Evolutionary conservation across 1,140 invertebrate genomes (phyloP).

Genomic region (Phenacoccus solenopsis): DNA sequence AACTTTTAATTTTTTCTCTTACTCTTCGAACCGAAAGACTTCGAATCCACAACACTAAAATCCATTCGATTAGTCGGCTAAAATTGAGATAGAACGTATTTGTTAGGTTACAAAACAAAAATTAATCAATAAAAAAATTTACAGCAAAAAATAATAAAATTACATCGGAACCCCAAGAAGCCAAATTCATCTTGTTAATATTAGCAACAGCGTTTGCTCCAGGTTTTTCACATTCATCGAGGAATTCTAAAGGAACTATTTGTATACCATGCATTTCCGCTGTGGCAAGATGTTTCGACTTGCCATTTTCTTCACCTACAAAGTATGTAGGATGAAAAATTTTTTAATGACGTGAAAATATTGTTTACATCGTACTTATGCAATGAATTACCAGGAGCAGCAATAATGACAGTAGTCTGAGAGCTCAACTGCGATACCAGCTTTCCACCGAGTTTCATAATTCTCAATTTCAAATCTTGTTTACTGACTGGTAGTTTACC

Average conservation of each 20-base stretch:
- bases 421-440: conserved; percentile 50
- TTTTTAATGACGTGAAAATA: too few relatives aligned
- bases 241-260: conserved; percentile 62
- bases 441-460: conserved; percentile 61
- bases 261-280: conserved; percentile 58
- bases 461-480: conserved; percentile 50
- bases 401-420: conserved; percentile 60
- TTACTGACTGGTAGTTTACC: conserved; percentile 46
- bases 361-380: too few relatives aligned
- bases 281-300: conserved; percentile 45
- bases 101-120: background rate
- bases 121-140: background rate
- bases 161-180: conserved; percentile 40
- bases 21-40: background rate
- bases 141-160: conserved; percentile 23
- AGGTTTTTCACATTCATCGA: conserved; percentile 41
- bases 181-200: conserved; percentile 36
- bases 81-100: too few relatives aligned
- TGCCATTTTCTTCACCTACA: conserved; percentile 29
- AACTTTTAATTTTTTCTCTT: conserved; percentile 21
- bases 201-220: conserved; percentile 32
- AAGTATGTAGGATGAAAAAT: too few relatives aligned
- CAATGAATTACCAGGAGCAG: conserved; percentile 40
- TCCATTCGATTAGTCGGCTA: background rate
- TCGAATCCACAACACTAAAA: background rate